These are phyloP conservation scores for Oscheius sp. DNA, from an alignment of 2,888 invertebrate species.

Conservation along the genomic window DNA sequence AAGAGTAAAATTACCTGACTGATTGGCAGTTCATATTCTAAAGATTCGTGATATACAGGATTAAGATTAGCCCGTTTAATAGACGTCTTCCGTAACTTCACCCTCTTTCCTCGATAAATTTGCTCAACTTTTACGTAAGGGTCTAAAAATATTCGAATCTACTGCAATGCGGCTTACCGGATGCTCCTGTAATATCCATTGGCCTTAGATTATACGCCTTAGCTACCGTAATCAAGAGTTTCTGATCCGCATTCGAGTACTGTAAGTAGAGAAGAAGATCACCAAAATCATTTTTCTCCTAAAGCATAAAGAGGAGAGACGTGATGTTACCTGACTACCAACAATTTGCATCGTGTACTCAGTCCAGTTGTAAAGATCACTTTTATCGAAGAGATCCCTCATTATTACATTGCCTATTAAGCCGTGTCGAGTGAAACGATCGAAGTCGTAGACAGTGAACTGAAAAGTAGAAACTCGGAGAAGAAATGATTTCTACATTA, in stretches of 20 bases:
- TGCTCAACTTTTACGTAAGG: constrained; percentile 92
- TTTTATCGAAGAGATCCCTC: constrained; percentile 81
- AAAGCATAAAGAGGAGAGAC: constrained; percentile 30
- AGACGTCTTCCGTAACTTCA: constrained; percentile 91
- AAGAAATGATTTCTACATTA: neutral
- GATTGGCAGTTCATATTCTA: constrained; percentile 88
- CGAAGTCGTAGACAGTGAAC: constrained; percentile 88
- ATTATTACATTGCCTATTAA: constrained; percentile 84
- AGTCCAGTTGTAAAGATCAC: constrained; percentile 83
- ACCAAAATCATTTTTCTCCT: constrained; percentile 87
- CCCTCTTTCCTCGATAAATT: constrained; percentile 85
- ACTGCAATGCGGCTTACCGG: constrained; percentile 76
- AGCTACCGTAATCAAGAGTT: constrained; percentile 87
- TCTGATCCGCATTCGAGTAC: constrained; percentile 88
- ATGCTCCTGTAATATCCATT: constrained; percentile 92
- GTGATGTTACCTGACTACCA: constrained; percentile 76
- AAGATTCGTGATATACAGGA: constrained; percentile 83
- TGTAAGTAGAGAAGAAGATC: constrained; percentile 90
- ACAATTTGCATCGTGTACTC: constrained; percentile 86
- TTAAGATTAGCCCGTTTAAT: constrained; percentile 76
- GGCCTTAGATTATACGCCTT: constrained; percentile 90
- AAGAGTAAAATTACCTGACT: constrained; percentile 76
- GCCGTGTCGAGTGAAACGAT: constrained; percentile 86
- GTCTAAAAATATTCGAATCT: constrained; percentile 75
- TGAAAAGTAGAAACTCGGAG: constrained; percentile 72